Evolutionary conservation across 1,140 invertebrate genomes (phyloP).

Genomic region (Aphidius gifuensis): DNA sequence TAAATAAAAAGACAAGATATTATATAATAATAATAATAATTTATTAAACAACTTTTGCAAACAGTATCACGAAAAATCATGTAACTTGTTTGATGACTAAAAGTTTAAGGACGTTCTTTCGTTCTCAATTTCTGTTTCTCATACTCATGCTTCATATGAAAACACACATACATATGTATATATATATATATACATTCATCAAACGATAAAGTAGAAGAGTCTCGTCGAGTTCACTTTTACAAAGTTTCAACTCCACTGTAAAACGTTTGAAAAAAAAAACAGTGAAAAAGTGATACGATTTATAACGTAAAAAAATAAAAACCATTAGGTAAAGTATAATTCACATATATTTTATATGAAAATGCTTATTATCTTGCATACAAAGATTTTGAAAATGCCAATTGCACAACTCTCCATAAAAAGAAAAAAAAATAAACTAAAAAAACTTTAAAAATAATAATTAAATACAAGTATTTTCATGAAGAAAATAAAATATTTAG

Average conservation of each 20-base stretch:
- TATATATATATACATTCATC: conserved; percentile 13
- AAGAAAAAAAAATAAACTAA: no score
- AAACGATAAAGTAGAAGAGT: conserved; percentile 19
- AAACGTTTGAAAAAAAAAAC: conserved; percentile 11
- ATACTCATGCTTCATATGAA: not conserved
- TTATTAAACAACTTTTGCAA: no score
- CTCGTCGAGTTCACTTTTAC: conserved; percentile 24
- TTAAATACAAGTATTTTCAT: no score
- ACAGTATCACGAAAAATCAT: not conserved
- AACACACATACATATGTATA: not conserved
- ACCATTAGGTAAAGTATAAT: conserved; percentile 1
- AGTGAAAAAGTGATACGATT: conserved; percentile 9
- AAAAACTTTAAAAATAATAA: no score
- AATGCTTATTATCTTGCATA: no score
- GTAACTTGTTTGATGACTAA: conserved; percentile 15
- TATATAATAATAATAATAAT: no score
- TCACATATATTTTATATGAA: no score
- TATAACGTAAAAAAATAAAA: conserved; percentile 19
- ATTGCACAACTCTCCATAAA: no score
- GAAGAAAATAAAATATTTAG: no score
- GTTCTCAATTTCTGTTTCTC: conserved; percentile 3
- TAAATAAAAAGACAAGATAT: no score
- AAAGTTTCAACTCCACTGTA: conserved; percentile 22
- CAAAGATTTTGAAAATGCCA: no score
- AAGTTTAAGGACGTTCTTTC: conserved; percentile 9